Base-by-base conservation (phyloP, 2,888 invertebrate genomes). In the Cotesia congregata region DNA sequence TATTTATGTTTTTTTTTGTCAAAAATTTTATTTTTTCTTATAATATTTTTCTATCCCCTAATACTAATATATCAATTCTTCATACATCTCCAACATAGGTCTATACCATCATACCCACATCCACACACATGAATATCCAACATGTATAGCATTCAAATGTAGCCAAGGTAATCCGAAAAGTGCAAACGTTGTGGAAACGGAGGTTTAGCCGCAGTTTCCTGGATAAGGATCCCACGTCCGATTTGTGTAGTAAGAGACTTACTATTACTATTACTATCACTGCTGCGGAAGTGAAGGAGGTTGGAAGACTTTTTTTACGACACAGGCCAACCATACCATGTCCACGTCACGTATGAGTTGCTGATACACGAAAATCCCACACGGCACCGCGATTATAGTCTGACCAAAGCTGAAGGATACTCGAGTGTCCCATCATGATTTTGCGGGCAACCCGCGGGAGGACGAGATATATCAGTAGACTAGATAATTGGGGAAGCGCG, bases 101-200 rank as follows among this genome's bases (percentile, higher is more conserved):
- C 30, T 30, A 30, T 30, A 20, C 20, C 1, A 20, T 20, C 20
- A 20, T 1, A 30, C 30, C 30, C 30, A 30, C 30, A 30, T 30
- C 30, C 30, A 30, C 30, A 30, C 30, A 30, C 3, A 30, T 30
- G 30, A 30, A 30, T 3, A 30, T 30, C 30, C 3, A 30, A 30
- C 30, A 30, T 30, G 30, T 30, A 30, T 30, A 30, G 30, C 30
- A 89, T 89, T 89, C 89, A 89, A 89, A 89, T 89, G 89, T 88
- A 87, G 85, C 84, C 85, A 86, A 85, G 88, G 88, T 88, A 88
- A 88, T 89, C 86, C 88, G 84, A 89, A 89, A 89, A 88, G 87
- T 89, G 89, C 88, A 85, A 86, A 88, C 88, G 86, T 80, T 85
- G 87, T 88, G 86, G 87, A 88, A 86, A 87, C 83, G 78, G 73